Base-by-base conservation (phyloP, 2,888 invertebrate genomes). In the Rhabditophanes sp. region DNA sequence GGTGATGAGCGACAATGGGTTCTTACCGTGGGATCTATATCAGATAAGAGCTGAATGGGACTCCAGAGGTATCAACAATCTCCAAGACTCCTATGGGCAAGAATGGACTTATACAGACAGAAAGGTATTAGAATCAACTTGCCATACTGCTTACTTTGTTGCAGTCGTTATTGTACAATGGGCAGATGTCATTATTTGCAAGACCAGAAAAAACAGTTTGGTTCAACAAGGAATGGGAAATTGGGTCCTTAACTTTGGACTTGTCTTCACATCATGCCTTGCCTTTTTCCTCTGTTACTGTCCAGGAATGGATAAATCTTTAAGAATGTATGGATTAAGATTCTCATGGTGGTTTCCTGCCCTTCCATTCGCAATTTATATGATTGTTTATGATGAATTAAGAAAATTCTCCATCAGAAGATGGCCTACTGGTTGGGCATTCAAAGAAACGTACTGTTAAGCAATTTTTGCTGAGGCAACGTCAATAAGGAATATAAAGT, bases 261-360 rank as follows among this genome's bases (percentile, higher is more conserved):
- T 88, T 49, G 70, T 87, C 42, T 88, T 88, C 69, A 87, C 88
- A 73, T 88, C 87, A 45, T 78, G 79, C 39, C 75, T 88, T 58
- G 87, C 87, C 61, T 82, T 82, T 54, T 82, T 87, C 78, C 76
- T 88, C 49, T 85, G 84, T 46, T 88, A 88, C 74, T 82, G 82
- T 49, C 88, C 87, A 47, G 87, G 87, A 64, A 83, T 87, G 82
- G 85, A 87, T 74, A 84, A 84, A 72, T 85, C 85, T 68, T 76
- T 88, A 64, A 12, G 34, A 2, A 33, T 33, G 34, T 33, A 33
- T 17, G 34, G 34, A 35, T 33, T 33, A n/a, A 90, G 90, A 75
- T 82, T 87, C 71, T 81, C 83, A 65, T 93, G 90, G 90, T 93
- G 90, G 93, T 75, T 93, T 73, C 87, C 88, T 54, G 88, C 88